Base-by-base conservation (phyloP, 2,888 invertebrate species). In the Diarsia dahlii region DNA sequence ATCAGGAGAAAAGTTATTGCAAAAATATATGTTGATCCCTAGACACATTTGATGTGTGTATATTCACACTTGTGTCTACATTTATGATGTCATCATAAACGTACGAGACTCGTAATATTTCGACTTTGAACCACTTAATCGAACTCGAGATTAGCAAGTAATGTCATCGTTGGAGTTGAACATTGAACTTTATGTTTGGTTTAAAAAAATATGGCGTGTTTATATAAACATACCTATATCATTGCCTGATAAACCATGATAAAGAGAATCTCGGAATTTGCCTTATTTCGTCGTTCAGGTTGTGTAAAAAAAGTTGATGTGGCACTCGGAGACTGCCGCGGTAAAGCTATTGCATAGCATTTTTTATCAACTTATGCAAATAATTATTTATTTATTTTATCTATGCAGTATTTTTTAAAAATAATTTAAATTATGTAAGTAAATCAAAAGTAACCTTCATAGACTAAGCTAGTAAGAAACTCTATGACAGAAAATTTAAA, bases 101-200 rank as follows among this genome's bases (percentile, higher is more conserved):
- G 15, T 39, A 3, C n/a, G n/a, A n/a, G n/a, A n/a, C 3, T 34
- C 56, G 23, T 28, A 46, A 52, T 54, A 60, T 48, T 48, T 28
- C 6, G 18, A 48, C 45, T 63, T n/a, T 56, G 48, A 34, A 18
- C n/a, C 39, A 39, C 39, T 39, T 20, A 39, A 1, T 3, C 52
- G 34, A 79, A 39, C 1, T 3, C 52, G 34, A 79, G 71, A 10
- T n/a, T 3, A 18, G 73, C 62, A 48, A 76, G 39, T 77, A 28
- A 74, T 58, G 28, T 28, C 28, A n/a, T 23, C 34, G 9, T 20
- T 23, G 72, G 45, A 63, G 12, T 8, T 6, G 13, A 20, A 39
- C 48, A 10, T 48, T 13, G 54, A 1, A 56, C 76, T 72, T 73
- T 50, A 39, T 6, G 13, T 28, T 23, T 28, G 2, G 28, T 28